Evolutionary conservation across 2,113 vertebrate genomes (phyloP), one percentile per base, ranked within the genome.

Genomic region (Edolisoma coerulescens): DNA sequence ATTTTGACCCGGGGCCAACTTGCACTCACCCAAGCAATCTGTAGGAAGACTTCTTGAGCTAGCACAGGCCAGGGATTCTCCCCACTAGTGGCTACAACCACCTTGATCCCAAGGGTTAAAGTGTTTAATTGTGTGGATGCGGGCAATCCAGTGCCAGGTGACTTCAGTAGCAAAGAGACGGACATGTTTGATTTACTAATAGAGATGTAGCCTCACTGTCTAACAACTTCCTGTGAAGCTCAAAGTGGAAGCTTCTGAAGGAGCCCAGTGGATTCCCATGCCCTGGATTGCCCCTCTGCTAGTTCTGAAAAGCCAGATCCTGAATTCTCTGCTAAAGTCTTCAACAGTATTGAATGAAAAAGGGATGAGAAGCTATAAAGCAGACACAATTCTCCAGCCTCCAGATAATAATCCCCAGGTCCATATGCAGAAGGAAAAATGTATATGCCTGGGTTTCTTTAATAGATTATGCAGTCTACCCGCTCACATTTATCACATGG

Each of bases 381-480:
- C 26, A 60, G 35, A 41, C n/a, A 65, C 39, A 77, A 20, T 82
- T 80, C 75, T 92, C 45, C 75, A 84, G 1, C 22, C 41, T 81
- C 32, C 21, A 71, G 47, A 37, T 77, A 70, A 74, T 75, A 64
- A 88, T 33, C 32, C 54, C 33, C 52, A 71, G 47, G 90, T 80
- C 32, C 75, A 71, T 71, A 75, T 27, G 52, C 49, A 84, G 60
- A 93, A 15, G 42, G 15, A 63, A 88, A 86, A 75, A 78, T 13
- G 10, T 67, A n/a, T 80, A 64, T 81, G 47, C 61, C 65, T 84
- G 47, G 26, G 16, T 94, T 96, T 90, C 86, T 87, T 87, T 78
- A 92, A 92, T 45, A 95, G 60, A 78, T 83, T 78, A 64, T 93
- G 52, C 76, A 84, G 88, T 86, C 76, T 95, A 86, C 37, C 89